A percentile compares a stretch with the other conserved stretches of the same genome.
Evolutionary conservation across 1,140 invertebrate genomes (phyloP).

Genomic region (Aleiodes sp.): DNA sequence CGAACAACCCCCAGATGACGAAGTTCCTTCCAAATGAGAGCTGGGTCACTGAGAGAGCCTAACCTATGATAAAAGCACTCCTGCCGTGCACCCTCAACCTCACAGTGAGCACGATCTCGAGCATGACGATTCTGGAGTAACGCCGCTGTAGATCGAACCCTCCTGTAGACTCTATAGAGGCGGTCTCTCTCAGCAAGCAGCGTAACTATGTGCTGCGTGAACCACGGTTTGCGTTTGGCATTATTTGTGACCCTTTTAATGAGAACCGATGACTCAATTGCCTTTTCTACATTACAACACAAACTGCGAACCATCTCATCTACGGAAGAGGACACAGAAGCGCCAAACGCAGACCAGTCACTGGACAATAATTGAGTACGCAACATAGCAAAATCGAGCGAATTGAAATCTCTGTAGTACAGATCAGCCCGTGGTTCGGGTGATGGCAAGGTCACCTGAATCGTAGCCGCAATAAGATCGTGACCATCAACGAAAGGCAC

Average conservation of each 20-base stretch:
- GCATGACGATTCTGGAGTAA: neutral
- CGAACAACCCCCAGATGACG: neutral
- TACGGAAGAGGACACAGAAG: neutral
- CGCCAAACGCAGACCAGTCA: neutral
- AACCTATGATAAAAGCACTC: neutral
- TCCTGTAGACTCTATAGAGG: neutral
- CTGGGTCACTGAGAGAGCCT: neutral
- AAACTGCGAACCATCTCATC: neutral
- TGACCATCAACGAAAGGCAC: conserved; percentile 5
- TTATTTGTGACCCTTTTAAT: neutral
- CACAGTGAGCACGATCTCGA: neutral
- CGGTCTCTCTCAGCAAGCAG: neutral
- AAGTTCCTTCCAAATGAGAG: neutral
- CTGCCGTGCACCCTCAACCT: neutral
- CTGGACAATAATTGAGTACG: neutral
- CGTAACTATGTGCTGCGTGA: neutral
- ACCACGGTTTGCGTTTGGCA: neutral
- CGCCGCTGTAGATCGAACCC: neutral
- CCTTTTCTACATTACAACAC: neutral
- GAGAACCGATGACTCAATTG: neutral
- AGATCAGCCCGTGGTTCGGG: neutral
- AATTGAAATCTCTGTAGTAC: neutral
- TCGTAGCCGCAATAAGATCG: neutral
- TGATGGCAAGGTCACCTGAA: neutral
- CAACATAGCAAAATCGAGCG: neutral